These are phyloP conservation scores for Dryomyza anilis DNA, from an alignment of 2,888 invertebrate genomes.

Conservation along the genomic window DNA sequence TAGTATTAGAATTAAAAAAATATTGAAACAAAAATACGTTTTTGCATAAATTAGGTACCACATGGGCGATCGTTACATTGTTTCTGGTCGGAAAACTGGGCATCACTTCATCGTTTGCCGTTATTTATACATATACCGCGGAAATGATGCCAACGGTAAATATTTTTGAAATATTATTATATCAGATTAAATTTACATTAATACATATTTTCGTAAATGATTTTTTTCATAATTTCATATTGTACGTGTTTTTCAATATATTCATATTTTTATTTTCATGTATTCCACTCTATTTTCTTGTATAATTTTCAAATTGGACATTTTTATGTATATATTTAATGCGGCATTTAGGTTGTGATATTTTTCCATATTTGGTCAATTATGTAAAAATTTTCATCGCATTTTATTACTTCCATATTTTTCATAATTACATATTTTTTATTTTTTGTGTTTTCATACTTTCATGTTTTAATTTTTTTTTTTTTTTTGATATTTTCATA, in stretches of 20 bases:
- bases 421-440: too few relatives aligned
- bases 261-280: too few relatives aligned
- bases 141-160: slow-evolving; percentile 61
- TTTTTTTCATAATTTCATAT: too few relatives aligned
- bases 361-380: too few relatives aligned
- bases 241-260: too few relatives aligned
- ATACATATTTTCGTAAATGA: slow-evolving; percentile 2
- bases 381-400: too few relatives aligned
- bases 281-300: too few relatives aligned
- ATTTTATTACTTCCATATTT: too few relatives aligned
- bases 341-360: too few relatives aligned
- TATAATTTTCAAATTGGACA: too few relatives aligned
- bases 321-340: too few relatives aligned
- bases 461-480: neutral
- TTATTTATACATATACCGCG: slow-evolving; percentile 67
- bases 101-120: slow-evolving; percentile 69
- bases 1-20: neutral
- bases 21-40: neutral
- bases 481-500: neutral
- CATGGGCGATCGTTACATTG: slow-evolving; percentile 65
- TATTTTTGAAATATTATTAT: neutral
- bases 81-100: slow-evolving; percentile 70
- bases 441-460: neutral
- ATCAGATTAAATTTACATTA: neutral
- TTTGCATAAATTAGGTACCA: slow-evolving; percentile 52